These are phyloP conservation scores for Alosa alosa DNA, from an alignment of 2,113 vertebrate genomes.

Conservation along the genomic window DNA sequence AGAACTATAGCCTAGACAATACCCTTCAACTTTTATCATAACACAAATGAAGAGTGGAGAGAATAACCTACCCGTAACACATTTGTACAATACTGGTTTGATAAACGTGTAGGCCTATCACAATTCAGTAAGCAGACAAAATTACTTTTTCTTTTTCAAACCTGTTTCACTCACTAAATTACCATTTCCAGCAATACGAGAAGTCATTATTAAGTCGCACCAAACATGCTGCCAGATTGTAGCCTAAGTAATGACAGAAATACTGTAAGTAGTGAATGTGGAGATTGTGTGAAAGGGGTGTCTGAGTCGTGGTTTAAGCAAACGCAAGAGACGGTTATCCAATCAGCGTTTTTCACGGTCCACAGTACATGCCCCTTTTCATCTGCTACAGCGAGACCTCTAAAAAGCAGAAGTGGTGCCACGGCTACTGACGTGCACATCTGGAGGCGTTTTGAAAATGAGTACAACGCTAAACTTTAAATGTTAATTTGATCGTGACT, in stretches of 20 bases:
- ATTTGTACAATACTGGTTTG: neutral
- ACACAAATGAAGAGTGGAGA: no score
- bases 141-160: neutral
- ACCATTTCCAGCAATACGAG: slow-evolving; percentile 22
- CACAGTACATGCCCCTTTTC: slow-evolving; percentile 60
- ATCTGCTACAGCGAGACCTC: slow-evolving; percentile 32
- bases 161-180: neutral
- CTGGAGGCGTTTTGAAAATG: slow-evolving; percentile 58
- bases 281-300: slow-evolving; percentile 69
- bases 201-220: slow-evolving; percentile 28
- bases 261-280: slow-evolving; percentile 66
- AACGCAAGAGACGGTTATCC: slow-evolving; percentile 61
- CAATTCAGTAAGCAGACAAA: neutral
- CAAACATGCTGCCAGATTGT: slow-evolving; percentile 42
- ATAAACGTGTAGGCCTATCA: neutral
- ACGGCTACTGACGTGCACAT: slow-evolving; percentile 52
- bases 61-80: no score
- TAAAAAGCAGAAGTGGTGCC: slow-evolving; percentile 35
- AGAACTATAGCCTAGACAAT: neutral
- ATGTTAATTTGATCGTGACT: slow-evolving; percentile 29
- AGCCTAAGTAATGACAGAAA: slow-evolving; percentile 56
- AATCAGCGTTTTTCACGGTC: slow-evolving; percentile 61
- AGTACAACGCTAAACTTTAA: slow-evolving; percentile 53
- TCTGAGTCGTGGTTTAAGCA: slow-evolving; percentile 69
- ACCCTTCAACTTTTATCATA: neutral